Percentiles rank a stretch among this genome's conserved stretches.
Conservation (phyloP, 2,797 vertebrate species). For the Morelia viridis region DNA sequence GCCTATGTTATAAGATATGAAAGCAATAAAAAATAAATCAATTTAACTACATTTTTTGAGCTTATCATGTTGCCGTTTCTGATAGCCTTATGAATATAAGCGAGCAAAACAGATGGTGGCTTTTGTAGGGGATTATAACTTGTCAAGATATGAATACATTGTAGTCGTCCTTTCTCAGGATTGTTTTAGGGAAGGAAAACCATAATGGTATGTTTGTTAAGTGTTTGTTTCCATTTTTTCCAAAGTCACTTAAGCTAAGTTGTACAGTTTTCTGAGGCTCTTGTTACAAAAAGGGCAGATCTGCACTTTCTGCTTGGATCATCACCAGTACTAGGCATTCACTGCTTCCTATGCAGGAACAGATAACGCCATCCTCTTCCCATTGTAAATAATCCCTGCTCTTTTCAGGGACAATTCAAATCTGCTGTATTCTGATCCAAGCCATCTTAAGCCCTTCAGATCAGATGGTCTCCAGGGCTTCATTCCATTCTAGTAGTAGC, state of each 20-base stretch:
- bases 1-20: neutral
- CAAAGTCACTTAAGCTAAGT: neutral
- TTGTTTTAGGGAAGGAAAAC: neutral
- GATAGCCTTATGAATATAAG: neutral
- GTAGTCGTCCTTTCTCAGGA: neutral
- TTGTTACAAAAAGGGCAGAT: neutral
- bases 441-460: neutral
- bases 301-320: neutral
- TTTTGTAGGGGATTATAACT: neutral
- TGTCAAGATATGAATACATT: neutral
- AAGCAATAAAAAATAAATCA: neutral
- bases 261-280: neutral
- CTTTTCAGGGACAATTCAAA: neutral
- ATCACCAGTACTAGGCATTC: neutral
- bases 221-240: neutral
- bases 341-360: neutral
- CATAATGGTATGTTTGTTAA: neutral
- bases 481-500: neutral
- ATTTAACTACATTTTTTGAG: constrained; percentile 6
- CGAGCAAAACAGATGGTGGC: neutral
- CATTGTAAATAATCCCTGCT: neutral
- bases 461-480: neutral
- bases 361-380: neutral
- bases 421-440: neutral
- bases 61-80: neutral